A percentile compares a stretch with the other conserved stretches of the same genome.
These are phyloP conservation scores for Enhydra lutris DNA, from an alignment of 2,113 vertebrate genomes.

Conservation along the genomic window DNA sequence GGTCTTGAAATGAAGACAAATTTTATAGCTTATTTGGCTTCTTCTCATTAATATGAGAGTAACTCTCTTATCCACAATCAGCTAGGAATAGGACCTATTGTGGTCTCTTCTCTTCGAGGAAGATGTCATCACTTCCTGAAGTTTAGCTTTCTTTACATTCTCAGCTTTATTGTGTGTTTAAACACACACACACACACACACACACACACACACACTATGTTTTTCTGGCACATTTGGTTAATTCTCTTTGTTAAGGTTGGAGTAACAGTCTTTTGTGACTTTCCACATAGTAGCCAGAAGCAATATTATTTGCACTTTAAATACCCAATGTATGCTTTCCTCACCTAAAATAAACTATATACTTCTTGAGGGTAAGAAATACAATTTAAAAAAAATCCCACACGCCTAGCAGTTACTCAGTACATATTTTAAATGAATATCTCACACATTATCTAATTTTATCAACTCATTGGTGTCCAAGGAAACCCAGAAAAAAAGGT, in stretches of 20 bases:
- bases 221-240: neutral
- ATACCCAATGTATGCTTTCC: neutral
- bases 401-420: neutral
- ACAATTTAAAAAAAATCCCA: neutral
- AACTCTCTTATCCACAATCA: neutral
- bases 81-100: neutral
- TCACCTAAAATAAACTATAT: neutral
- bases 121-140: neutral
- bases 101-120: neutral
- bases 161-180: neutral
- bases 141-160: neutral
- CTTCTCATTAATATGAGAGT: neutral
- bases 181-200: neutral
- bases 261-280: neutral
- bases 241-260: neutral
- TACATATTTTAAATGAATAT: neutral
- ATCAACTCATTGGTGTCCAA: neutral
- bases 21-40: neutral
- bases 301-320: neutral
- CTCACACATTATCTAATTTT: neutral
- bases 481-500: neutral
- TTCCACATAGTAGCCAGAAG: neutral
- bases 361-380: neutral
- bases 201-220: neutral
- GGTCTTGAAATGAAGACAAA: neutral